Percentiles rank a stretch among this genome's conserved stretches.
Evolutionary conservation across 2,888 invertebrate genomes (phyloP).

Genomic region (Yponomeuta plumbellus): DNA sequence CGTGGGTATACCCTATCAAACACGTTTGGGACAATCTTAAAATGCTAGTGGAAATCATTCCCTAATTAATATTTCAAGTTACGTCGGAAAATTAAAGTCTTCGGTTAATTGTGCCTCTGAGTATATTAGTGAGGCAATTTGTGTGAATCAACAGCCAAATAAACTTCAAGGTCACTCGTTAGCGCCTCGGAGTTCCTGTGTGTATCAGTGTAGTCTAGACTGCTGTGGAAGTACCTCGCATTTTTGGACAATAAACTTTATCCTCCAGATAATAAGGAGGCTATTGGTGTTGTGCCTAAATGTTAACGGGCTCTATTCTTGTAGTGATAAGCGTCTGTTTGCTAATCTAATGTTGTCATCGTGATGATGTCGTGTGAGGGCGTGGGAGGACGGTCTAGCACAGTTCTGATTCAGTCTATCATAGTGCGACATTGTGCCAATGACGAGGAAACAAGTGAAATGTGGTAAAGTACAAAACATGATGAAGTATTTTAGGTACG

Average conservation of each 20-base stretch:
- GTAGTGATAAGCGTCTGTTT: constrained; percentile 11
- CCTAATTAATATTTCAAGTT: too few relatives aligned
- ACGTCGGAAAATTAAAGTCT: too few relatives aligned
- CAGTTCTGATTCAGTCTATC: constrained; percentile 6
- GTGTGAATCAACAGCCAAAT: constrained; percentile 8
- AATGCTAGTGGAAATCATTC: too few relatives aligned
- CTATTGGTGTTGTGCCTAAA: neutral
- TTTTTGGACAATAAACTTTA: constrained; percentile 4
- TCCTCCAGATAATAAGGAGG: neutral
- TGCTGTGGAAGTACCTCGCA: neutral
- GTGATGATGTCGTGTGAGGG: neutral
- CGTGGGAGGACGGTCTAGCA: constrained; percentile 6
- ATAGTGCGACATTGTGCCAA: neutral
- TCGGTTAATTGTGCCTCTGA: too few relatives aligned
- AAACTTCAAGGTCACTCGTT: constrained; percentile 5
- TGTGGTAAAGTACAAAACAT: constrained; percentile 55
- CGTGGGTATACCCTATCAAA: too few relatives aligned
- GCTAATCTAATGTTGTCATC: constrained; percentile 13
- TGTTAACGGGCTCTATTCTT: constrained; percentile 5
- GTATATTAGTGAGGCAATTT: constrained; percentile 8
- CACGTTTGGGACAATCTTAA: too few relatives aligned
- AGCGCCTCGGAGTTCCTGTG: neutral
- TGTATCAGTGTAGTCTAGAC: neutral
- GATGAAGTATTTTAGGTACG: constrained; percentile 55
- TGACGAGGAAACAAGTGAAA: neutral